Evolutionary conservation across 2,888 invertebrate genomes (phyloP).

Genomic region (Silvanus unidentatus): DNA sequence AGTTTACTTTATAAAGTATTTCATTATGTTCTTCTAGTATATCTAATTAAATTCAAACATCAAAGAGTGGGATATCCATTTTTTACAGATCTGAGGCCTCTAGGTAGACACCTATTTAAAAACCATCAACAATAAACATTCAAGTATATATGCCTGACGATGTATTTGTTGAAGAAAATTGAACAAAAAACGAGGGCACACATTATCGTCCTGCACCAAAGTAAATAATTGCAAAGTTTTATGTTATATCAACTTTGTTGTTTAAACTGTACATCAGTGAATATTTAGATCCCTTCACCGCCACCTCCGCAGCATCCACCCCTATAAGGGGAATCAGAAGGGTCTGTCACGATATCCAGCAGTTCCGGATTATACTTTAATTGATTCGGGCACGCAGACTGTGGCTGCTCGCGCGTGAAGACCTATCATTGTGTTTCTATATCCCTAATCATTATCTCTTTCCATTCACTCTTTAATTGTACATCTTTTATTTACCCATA

Average conservation of each 20-base stretch:
- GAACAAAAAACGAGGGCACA: too few species aligned
- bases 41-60: constrained; percentile 6
- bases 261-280: too few species aligned
- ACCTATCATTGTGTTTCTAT: constrained; percentile 44
- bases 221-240: too few species aligned
- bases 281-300: too few species aligned
- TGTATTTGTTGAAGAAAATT: too few species aligned
- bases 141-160: too few species aligned
- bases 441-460: constrained; percentile 47
- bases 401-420: constrained; percentile 44
- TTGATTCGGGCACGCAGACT: constrained; percentile 52
- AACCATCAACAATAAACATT: too few species aligned
- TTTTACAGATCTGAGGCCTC: too few species aligned
- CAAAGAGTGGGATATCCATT: constrained; percentile 1
- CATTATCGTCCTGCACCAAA: too few species aligned
- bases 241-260: too few species aligned
- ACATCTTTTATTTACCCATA: constrained; percentile 38
- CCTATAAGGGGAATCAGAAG: constrained; percentile 14
- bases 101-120: too few species aligned
- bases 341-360: constrained; percentile 40
- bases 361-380: constrained; percentile 58
- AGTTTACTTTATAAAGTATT: not conserved
- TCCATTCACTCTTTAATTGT: constrained; percentile 43
- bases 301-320: too few species aligned
- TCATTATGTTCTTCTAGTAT: constrained; percentile 2